Evolutionary conservation across 2,888 invertebrate genomes (phyloP).

Genomic region (Eulithis testata): DNA sequence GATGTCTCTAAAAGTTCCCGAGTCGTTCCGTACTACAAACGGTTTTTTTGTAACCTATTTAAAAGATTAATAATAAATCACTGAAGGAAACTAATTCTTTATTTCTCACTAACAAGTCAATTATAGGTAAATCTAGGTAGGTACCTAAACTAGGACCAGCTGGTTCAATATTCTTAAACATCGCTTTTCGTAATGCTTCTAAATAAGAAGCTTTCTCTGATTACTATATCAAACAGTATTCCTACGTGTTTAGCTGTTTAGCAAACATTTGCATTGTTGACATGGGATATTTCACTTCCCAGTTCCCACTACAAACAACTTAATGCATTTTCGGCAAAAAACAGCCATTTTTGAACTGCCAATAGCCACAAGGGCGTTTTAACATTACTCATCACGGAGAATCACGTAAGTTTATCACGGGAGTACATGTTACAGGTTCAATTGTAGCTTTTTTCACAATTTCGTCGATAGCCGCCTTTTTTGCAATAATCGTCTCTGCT

Average conservation of each 20-base stretch:
- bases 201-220: too few species aligned
- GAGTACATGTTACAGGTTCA: slow-evolving; percentile 9
- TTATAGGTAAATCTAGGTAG: too few species aligned
- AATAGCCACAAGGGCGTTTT: neutral
- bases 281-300: too few species aligned
- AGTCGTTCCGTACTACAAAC: slow-evolving; percentile 80
- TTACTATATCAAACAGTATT: too few species aligned
- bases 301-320: too few species aligned
- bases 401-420: neutral
- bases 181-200: too few species aligned
- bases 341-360: too few species aligned
- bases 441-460: neutral
- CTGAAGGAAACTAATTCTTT: neutral
- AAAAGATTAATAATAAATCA: slow-evolving; percentile 59
- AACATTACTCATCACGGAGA: neutral
- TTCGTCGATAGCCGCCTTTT: neutral
- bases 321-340: too few species aligned
- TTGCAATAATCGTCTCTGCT: slow-evolving; percentile 1
- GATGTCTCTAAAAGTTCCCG: slow-evolving; percentile 83
- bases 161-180: too few species aligned
- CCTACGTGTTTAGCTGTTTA: too few species aligned
- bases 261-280: too few species aligned
- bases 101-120: neutral
- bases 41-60: slow-evolving; percentile 86
- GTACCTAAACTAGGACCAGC: too few species aligned